Base-by-base conservation (phyloP, 2,113 vertebrate species). In the Talpa occidentalis region DNA sequence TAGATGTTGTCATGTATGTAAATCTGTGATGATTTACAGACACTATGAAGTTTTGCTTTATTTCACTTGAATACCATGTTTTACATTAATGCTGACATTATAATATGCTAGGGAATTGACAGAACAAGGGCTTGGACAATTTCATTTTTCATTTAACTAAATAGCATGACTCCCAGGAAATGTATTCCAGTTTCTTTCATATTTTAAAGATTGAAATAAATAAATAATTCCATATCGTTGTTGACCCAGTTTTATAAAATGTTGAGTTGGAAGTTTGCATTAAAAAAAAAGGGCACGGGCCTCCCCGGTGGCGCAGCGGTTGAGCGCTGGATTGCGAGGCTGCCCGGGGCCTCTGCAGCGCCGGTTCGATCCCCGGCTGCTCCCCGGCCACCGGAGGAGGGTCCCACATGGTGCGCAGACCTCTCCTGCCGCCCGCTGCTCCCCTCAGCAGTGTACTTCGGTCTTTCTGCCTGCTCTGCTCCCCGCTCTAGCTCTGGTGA, bases 161-260 rank as follows among this genome's bases (percentile, higher is more conserved):
- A 92, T 30, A 87, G 28, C 42, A 19, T 78, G 40, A 79, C 62
- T 70, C 37, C 69, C 73, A 95, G 37, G 26, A 69, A 88, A 67
- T 42, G 49, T 21, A 64, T 88, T 88, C 54, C 21, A 87, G 12
- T 64, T 84, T 74, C 28, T 37, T 28, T 69, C 52, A 47, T 5
- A 56, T 78, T 95, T 93, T 70, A 88, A 85, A 94, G 32, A 59
- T 54, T 49, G n/a, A 85, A 90, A 80, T 88, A 83, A 88, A 92
- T 69, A 79, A 81, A 85, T 70, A 88, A 86, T 54, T 12, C 28
- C 49, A 70, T 30, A 37, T 56, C 12, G 42, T 32, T 26, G n/a
- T 76, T 69, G 35, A 90, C 12, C 17, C 24, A 69, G 28, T 60
- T 95, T 88, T 66, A 3, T 59, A 59, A 94, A 72, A 72, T 32